Base-by-base conservation (phyloP, 2,113 vertebrate species). In the Gallinago paraguaiae region DNA sequence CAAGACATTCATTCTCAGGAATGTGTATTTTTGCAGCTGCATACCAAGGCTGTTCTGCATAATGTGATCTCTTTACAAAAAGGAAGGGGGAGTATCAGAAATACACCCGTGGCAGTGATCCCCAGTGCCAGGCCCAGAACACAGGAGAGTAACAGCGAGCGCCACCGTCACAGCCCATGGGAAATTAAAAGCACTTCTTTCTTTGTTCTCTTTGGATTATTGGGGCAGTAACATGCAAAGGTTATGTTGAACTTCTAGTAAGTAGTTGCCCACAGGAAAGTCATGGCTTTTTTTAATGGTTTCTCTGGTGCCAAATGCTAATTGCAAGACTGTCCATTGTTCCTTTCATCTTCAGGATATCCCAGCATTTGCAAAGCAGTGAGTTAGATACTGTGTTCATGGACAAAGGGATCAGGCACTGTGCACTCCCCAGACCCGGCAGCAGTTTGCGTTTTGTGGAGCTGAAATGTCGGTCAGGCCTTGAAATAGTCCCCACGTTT, bases 341-440 rank as follows among this genome's bases (percentile, higher is more conserved):
- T 63, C 51, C 37, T 94, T 81, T 77, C n/a, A 77, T 65, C 63
- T 51, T 86, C 30, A 39, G 33, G 63, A 17, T 63, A 75, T 45
- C 33, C 33, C 56, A n/a, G 12, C 9, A 4, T 69, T 71, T 78
- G 30, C 27, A 17, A 72, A 76, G 61, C 4, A 39, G 33, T 4
- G 0, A 68, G 50, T 63, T 83, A 60, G 39, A 30, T 11, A 0
- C 57, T 8, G 4, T 22, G 39, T 22, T 50, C 30, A 2, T 4
- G 46, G 71, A 59, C 43, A 46, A 45, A 83, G 43, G 59, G 54
- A 35, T 45, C 1, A 0, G 43, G 19, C 43, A 3, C 5, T 13
- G 25, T 28, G 48, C 35, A 0, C 12, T 50, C 8, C 27, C 37
- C 45, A 17, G 61, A 28, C 9, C 56, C 25, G 64, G 43, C 12